A percentile compares a stretch with the other conserved stretches of the same genome.
These are phyloP conservation scores for Lagopus muta DNA, from an alignment of 2,113 vertebrate species.

Conservation along the genomic window DNA sequence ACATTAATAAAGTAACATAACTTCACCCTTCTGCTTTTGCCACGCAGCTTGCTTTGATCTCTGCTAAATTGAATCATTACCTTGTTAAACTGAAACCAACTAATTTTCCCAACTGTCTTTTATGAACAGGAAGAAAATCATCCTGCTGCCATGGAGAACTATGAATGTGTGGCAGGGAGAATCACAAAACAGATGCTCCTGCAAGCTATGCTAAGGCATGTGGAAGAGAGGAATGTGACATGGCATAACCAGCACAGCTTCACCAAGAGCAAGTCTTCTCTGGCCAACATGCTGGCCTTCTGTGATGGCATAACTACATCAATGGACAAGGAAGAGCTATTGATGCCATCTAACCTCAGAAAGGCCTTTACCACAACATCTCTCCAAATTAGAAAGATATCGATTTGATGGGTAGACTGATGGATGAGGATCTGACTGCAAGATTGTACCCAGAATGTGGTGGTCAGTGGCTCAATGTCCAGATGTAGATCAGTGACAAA, in stretches of 20 bases:
- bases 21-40: conserved; percentile 27
- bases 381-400: no score
- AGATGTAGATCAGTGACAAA: no score
- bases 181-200: not conserved
- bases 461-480: no score
- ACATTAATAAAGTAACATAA: conserved; percentile 49
- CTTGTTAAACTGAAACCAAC: conserved; percentile 69
- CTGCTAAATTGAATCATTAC: conserved; percentile 42
- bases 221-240: not conserved
- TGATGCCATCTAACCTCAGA: no score
- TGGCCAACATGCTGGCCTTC: not conserved
- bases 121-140: conserved; percentile 42
- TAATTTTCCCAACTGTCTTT: conserved; percentile 73
- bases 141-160: conserved; percentile 35
- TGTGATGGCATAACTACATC: no score
- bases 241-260: not conserved
- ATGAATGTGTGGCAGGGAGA: not conserved
- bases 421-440: no score
- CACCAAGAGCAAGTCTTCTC: not conserved
- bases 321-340: no score
- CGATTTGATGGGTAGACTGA: no score
- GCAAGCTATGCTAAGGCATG: not conserved
- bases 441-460: no score
- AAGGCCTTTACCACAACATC: no score
- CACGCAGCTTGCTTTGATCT: conserved; percentile 59